Evolutionary conservation across 35 echinoderm and acorn worm genomes (phyloP).

Genomic region (Ophiothrix spiculata): DNA sequence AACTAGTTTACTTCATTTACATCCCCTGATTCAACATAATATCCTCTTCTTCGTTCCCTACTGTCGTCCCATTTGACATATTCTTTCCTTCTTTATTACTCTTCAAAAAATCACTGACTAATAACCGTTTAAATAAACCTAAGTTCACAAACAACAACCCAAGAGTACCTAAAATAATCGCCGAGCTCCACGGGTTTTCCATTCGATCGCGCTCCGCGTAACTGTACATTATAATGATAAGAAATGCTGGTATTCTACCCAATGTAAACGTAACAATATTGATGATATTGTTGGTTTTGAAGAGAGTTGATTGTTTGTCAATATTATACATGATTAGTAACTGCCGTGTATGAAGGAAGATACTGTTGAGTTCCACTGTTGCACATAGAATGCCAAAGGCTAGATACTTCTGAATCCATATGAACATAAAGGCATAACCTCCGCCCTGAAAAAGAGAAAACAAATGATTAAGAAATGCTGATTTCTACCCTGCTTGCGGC

Average conservation of each 20-base stretch:
- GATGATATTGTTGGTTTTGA: neutral
- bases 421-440: neutral
- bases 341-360: neutral
- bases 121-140: too few species aligned
- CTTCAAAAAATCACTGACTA: too few species aligned
- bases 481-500: neutral
- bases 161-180: neutral
- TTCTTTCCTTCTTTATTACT: too few species aligned
- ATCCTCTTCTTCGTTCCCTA: too few species aligned
- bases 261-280: neutral
- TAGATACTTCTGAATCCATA: neutral
- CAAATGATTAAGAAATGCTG: neutral
- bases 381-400: neutral
- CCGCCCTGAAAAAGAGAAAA: neutral
- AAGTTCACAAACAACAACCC: neutral
- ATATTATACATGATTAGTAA: neutral
- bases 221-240: neutral
- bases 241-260: neutral
- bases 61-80: too few species aligned
- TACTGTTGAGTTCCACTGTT: neutral
- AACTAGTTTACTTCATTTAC: too few species aligned
- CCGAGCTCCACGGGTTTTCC: neutral
- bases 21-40: too few species aligned
- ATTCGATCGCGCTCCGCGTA: neutral
- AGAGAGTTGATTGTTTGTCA: neutral